Base-by-base conservation (phyloP, 2,888 invertebrate species). In the Chrysopilus asiliformis region DNA sequence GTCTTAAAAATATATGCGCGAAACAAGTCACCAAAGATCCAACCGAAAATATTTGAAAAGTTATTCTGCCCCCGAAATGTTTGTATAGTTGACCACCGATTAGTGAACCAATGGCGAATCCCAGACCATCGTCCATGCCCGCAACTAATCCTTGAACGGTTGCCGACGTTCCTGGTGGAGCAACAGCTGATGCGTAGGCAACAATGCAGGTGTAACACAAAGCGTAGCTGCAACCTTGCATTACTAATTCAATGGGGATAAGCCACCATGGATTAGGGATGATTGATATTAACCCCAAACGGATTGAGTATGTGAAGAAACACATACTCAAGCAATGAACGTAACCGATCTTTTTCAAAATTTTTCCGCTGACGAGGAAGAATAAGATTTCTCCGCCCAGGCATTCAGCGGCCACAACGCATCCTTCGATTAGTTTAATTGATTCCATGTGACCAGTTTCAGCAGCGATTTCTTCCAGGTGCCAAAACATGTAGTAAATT, bases 201-300 rank as follows among this genome's bases (percentile, higher is more conserved):
- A 86, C 85, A 42, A 87, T 82, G 1, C 79, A 79, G 0, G 84
- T 74, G 53, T 89, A 89, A 48, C 82, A 81, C 1, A 89, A 64
- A 1, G 89, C 90, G 59, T 89, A 91, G 0, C 86, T 83, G 0
- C 89, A 79, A 0, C 90, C 89, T 57, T 85, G 85, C 68, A 84
- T 74, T 35, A 84, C 58, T 1, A 79, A 65, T 66, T 91, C 91
- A 3, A 89, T 71, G 1, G 75, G 73, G 1, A 91, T 68, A 2
- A 85, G 69, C 67, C 79, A 81, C 87, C 89, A 89, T 0, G 89
- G 85, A 48, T 77, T 74, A 15, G 74, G 68, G 39, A 83, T 76
- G 40, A 84, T 53, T 0, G 89, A 83, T 45, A 90, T 81, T 9
- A 81, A 64, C 3, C 72, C 70, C 48, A 90, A 66, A 1, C 90